These are phyloP conservation scores for Holacanthella duospinosa DNA, from an alignment of 2,888 invertebrate genomes.

Conservation along the genomic window DNA sequence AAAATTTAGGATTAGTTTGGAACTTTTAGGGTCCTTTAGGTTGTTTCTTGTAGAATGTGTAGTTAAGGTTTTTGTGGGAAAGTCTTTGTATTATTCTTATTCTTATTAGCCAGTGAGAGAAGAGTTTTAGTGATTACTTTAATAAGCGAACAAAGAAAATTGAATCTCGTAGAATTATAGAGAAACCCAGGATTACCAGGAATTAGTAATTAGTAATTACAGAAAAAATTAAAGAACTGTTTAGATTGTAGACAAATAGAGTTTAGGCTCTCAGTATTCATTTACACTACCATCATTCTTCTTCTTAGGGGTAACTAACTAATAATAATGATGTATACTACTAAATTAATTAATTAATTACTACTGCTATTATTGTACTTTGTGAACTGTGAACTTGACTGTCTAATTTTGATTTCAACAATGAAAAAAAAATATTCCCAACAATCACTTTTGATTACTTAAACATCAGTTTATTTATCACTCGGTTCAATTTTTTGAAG, in stretches of 20 bases:
- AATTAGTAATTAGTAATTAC: too few species aligned
- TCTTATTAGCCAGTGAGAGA: neutral
- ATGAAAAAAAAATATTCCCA: conserved; percentile 26
- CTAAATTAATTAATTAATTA: conserved; percentile 13
- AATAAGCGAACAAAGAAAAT: too few species aligned
- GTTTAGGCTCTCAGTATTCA: neutral
- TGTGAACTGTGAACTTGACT: conserved; percentile 36
- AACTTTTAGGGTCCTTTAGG: neutral
- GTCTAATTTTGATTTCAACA: conserved; percentile 23
- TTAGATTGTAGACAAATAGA: too few species aligned
- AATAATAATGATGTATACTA: neutral
- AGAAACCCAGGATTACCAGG: too few species aligned
- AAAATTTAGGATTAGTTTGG: neutral
- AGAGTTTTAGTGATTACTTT: too few species aligned
- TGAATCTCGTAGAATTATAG: too few species aligned
- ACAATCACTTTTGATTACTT: conserved; percentile 19
- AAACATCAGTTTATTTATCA: neutral
- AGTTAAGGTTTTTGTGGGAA: neutral
- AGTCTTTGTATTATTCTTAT: neutral
- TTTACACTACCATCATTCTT: neutral
- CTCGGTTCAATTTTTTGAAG: neutral
- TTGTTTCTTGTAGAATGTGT: neutral
- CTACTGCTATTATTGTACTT: conserved; percentile 20
- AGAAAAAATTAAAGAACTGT: too few species aligned
- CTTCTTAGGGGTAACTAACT: neutral